Evolutionary conservation across 2,113 vertebrate species (phyloP), one percentile per base, ranked within the genome.

Genomic region (Gila orcuttii): DNA sequence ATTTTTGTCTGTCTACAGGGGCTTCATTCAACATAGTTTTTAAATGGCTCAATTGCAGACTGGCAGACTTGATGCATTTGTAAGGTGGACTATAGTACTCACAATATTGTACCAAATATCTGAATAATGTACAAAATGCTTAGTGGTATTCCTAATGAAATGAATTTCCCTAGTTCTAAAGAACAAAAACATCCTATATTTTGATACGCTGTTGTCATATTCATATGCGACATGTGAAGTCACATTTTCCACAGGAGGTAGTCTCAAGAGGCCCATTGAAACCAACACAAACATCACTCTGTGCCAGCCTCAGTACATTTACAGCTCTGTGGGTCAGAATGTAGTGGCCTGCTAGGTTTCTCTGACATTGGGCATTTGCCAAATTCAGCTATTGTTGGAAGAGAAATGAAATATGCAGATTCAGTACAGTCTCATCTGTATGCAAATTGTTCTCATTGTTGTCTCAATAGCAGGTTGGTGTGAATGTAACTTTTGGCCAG

Each of bases 241-340:
- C 59, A 81, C 39, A 81, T 31, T 66, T 81, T 66, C 62, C 64
- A 82, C 79, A n/a, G 80, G 25, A 69, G 25, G 42, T 82, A 52
- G 47, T 69, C 62, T 23, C 92, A 91, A 95, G 92, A 90, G 88
- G 89, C 78, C 90, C 89, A 89, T 93, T 93, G 87, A 94, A 93
- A 94, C 89, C 86, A 93, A 90, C 90, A 91, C 90, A 92, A 92
- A 92, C 91, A 93, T 89, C 90, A 91, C 90, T 92, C 82, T 87
- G 85, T 73, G 88, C 83, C 89, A 80, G 78, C 83, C 88, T 89
- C 88, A 91, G 89, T 66, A 1, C 89, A 88, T 88, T 91, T 86
- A 84, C 91, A 92, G 88, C 91, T 89, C 84, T 86, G 86, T 87
- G 88, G 89, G 91, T 87, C 88, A 90, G 85, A 82, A 83, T 88